phyloP scores from a whole-genome alignment of 2,113 vertebrate genomes.

The Ibidorhyncha struthersii region DNA sequence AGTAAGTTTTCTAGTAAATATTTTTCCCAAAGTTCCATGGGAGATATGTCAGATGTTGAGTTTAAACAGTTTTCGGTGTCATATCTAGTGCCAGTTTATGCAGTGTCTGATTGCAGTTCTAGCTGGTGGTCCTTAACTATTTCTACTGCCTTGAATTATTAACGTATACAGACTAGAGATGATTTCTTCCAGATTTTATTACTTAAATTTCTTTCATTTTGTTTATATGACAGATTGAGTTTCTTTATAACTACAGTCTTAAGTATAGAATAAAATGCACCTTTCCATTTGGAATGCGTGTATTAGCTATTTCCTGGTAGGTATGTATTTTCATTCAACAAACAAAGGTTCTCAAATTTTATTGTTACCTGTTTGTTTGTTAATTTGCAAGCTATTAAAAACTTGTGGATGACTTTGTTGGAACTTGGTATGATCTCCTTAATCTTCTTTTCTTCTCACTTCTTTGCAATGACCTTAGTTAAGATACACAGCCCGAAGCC shows the following conservation, averaged over 20 bases:
- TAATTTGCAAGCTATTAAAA: neutral
- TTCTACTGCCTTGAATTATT: neutral
- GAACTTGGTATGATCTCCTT: neutral
- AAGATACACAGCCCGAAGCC: neutral
- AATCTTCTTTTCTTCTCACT: neutral
- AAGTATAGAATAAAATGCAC: neutral
- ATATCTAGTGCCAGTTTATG: neutral
- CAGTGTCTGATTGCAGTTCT: neutral
- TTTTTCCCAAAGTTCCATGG: neutral
- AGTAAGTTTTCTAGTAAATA: neutral
- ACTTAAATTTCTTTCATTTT: neutral
- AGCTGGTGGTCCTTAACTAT: neutral
- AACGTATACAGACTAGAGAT: neutral
- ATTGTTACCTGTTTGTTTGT: neutral
- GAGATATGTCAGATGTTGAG: neutral
- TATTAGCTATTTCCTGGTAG: neutral
- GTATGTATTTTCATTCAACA: accelerated
- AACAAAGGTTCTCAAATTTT: neutral
- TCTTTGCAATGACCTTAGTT: neutral
- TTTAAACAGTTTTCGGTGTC: neutral
- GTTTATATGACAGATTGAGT: neutral
- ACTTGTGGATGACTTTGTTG: neutral
- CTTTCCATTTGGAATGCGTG: accelerated
- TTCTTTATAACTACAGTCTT: neutral
- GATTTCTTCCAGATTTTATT: neutral